Conservation (phyloP, 2,888 invertebrate species). For the Arge pagana region DNA sequence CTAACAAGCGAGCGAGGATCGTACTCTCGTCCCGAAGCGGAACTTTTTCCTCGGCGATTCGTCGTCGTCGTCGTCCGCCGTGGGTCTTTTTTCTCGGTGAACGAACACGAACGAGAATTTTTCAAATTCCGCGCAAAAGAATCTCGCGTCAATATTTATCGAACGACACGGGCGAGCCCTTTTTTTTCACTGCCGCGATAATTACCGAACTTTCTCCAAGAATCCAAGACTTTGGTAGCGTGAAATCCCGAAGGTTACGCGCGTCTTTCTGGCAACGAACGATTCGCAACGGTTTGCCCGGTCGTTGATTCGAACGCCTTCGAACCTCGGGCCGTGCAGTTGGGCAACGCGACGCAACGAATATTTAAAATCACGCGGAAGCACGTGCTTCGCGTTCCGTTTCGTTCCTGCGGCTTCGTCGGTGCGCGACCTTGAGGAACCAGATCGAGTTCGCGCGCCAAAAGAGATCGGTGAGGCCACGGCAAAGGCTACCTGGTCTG, state of each 20-base stretch:
- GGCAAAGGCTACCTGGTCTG: no score
- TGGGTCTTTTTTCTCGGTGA: no score
- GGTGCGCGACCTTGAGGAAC: slow-evolving; percentile 22
- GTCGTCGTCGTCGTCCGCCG: no score
- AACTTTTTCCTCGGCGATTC: no score
- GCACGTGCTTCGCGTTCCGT: neutral
- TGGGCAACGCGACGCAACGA: slow-evolving; percentile 3
- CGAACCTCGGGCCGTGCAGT: neutral
- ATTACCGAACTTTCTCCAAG: slow-evolving; percentile 20
- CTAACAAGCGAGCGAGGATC: no score
- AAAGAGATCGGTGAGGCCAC: slow-evolving; percentile 1
- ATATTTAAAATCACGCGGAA: slow-evolving; percentile 2
- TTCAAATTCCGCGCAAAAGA: no score
- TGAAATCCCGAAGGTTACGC: slow-evolving; percentile 15
- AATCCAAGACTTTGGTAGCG: neutral
- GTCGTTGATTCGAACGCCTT: slow-evolving; percentile 15
- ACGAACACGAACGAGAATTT: no score
- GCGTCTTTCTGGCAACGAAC: slow-evolving; percentile 15
- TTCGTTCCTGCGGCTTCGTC: neutral
- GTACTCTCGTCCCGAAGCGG: no score
- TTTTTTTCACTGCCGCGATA: slow-evolving; percentile 19
- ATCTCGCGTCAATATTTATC: no score
- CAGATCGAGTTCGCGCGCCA: no score
- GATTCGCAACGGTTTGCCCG: slow-evolving; percentile 21
- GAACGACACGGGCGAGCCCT: no score